Base-by-base conservation (phyloP, 2,113 vertebrate genomes). In the Tupaia chinensis region DNA sequence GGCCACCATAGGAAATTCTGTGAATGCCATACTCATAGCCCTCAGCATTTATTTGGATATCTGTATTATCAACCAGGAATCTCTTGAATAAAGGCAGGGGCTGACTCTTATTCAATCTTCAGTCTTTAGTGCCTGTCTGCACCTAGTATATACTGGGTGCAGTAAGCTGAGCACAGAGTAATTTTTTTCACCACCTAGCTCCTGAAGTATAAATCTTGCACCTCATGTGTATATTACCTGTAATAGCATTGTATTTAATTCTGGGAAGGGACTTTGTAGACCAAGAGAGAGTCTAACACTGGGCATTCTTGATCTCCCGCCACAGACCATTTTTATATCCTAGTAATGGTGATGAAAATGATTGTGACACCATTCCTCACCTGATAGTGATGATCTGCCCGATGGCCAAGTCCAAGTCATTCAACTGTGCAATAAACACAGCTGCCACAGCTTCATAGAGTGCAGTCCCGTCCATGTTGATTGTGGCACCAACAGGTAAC, bases 401-500 rank as follows among this genome's bases (percentile, higher is more conserved):
- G 79, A 99, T 98, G 95, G 99, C 98, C 97, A 99, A 98, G 17
- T 98, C 76, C 17, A 99, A 98, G 97, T 99, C 98, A 56, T 99
- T 99, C 87, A 99, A 97, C 83, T 99, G 99, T 23, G 99, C 99
- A 29, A 99, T 99, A 91, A 99, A 99, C 96, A 99, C 98, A 77
- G 99, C 99, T 0, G 99, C 99, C 95, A 99, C 99, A 0, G 99
- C 99, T 97, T 99, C 99, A 0, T 99, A 99, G 34, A 99, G 99
- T 0, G 99, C 99, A 0, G 99, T 99, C 70, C 99, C 99, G 0
- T 99, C 99, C 99, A 99, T 99, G 98, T 99, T 99, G 95, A 99
- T 99, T 68, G 99, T 99, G 93, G 99, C 99, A 16, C 99, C 99
- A 5, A 99, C 99, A 0, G 99, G 99, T 82, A 99, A 98, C 94